These are phyloP conservation scores for Ceratosolen solmsi DNA, from an alignment of 1,140 invertebrate species.

Conservation along the genomic window DNA sequence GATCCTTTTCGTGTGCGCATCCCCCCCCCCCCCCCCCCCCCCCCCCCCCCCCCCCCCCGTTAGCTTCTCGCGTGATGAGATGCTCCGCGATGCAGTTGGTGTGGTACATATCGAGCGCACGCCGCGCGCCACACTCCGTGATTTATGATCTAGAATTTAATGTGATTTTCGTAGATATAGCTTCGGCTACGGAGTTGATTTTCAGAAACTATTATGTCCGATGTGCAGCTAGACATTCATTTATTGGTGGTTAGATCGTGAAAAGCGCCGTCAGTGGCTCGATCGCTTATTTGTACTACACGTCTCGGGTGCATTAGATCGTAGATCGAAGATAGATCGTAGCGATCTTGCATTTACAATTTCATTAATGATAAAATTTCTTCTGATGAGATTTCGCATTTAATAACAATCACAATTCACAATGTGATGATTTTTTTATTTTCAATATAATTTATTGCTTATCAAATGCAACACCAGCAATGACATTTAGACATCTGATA, in stretches of 20 bases:
- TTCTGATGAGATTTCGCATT: too few relatives aligned
- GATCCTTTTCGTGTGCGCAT: constrained; percentile 17
- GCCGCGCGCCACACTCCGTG: neutral
- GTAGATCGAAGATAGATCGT: too few relatives aligned
- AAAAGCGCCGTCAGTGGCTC: neutral
- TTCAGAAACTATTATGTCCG: constrained; percentile 27
- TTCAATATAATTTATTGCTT: too few relatives aligned
- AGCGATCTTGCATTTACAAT: too few relatives aligned
- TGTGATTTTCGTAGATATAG: constrained; percentile 34
- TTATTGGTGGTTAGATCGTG: neutral
- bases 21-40: constrained; percentile 49
- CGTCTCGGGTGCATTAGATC: neutral
- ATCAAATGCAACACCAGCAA: too few relatives aligned
- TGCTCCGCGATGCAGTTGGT: constrained; percentile 1
- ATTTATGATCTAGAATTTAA: constrained; percentile 38
- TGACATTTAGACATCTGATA: too few relatives aligned
- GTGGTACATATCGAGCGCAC: constrained; percentile 12
- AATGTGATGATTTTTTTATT: too few relatives aligned
- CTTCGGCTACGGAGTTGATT: neutral
- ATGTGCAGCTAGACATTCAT: neutral
- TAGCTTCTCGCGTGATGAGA: constrained; percentile 50
- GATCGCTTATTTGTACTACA: neutral
- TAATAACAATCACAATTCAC: too few relatives aligned
- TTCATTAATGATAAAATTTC: too few relatives aligned
- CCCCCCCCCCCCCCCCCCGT: neutral